Conservation (phyloP, 2,797 vertebrate genomes). For the Pampus argenteus region DNA sequence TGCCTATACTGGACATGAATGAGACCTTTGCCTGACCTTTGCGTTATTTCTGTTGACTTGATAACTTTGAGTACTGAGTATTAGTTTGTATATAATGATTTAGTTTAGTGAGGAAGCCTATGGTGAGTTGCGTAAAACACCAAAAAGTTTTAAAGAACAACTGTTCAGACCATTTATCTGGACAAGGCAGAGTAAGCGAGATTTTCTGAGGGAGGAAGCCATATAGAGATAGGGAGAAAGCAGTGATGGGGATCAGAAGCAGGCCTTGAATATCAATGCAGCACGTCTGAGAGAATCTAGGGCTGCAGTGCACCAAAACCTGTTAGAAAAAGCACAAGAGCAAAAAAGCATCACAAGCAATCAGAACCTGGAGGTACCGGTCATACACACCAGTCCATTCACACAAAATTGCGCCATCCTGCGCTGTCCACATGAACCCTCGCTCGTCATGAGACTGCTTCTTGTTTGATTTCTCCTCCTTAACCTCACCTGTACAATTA, state of each 20-base stretch:
- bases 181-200: neutral
- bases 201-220: neutral
- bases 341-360: slow-evolving; percentile 54
- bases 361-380: slow-evolving; percentile 30
- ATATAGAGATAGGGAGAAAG: slow-evolving; percentile 51
- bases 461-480: slow-evolving; percentile 3
- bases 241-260: slow-evolving; percentile 85
- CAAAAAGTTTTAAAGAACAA: slow-evolving; percentile 29
- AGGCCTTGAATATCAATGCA: slow-evolving; percentile 95
- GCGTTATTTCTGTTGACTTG: slow-evolving; percentile 4
- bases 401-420: neutral
- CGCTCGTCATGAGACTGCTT: neutral
- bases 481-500: neutral
- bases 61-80: slow-evolving; percentile 6
- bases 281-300: slow-evolving; percentile 86
- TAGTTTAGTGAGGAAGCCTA: slow-evolving; percentile 15
- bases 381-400: slow-evolving; percentile 20
- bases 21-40: neutral
- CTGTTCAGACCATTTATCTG: slow-evolving; percentile 25
- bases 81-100: slow-evolving; percentile 27
- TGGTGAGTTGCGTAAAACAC: neutral
- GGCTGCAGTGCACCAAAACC: slow-evolving; percentile 97
- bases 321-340: slow-evolving; percentile 63
- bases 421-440: slow-evolving; percentile 4
- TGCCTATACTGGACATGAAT: neutral